phyloP scores from a whole-genome alignment of 2,113 vertebrate genomes.

The Malurus alboscapulatus region DNA sequence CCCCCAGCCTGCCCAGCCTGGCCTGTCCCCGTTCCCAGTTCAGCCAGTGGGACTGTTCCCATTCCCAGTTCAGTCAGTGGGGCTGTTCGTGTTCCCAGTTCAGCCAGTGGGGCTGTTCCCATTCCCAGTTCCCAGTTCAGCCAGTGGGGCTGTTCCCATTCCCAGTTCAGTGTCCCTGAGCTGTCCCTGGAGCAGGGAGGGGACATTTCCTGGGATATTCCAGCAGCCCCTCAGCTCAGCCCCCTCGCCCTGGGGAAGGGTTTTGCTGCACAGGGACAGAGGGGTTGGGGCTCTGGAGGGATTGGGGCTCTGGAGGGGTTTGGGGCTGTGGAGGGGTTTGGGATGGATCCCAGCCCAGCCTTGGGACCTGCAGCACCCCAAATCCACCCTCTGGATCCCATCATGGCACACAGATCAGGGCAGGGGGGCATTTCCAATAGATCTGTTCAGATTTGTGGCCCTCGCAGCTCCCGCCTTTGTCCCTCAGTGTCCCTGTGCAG shows the following conservation, averaged over 20 bases:
- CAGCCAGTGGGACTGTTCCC: too few species aligned
- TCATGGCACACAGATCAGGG: neutral
- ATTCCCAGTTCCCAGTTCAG: neutral
- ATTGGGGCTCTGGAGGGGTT: neutral
- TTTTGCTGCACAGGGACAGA: neutral
- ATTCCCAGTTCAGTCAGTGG: neutral
- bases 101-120: neutral
- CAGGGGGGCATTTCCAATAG: rapidly evolving
- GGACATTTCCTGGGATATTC: neutral
- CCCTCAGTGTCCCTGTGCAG: neutral
- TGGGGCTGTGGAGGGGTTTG: too few species aligned
- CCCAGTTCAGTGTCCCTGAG: neutral
- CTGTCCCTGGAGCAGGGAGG: neutral
- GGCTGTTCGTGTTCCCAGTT: neutral
- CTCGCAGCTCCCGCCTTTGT: neutral
- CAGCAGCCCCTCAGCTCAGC: neutral
- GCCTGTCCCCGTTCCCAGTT: too few species aligned
- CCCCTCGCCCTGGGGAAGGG: neutral
- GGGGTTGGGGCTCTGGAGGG: neutral
- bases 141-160: neutral
- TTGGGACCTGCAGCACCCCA: neutral
- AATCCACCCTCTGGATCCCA: neutral
- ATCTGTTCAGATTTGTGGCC: neutral
- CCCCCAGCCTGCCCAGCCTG: too few species aligned
- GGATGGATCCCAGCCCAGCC: too few species aligned